Percentiles rank a stretch among this genome's conserved stretches.
Conservation (phyloP, 92 coral and sea anemone genomes). For the Phenganax marumi region DNA sequence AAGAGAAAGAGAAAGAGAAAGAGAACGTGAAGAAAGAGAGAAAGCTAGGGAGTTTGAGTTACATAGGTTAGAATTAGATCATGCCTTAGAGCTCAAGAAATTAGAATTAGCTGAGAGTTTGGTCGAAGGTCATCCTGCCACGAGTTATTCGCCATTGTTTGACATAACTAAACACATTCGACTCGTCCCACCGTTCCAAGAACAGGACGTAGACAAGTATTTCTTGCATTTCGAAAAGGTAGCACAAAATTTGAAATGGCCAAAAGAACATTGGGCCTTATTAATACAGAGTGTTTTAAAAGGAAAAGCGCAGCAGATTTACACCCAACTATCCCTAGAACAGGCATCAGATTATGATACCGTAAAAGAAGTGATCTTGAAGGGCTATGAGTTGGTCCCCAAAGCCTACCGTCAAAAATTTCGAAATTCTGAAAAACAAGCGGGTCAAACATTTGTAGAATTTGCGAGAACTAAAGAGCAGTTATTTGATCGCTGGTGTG, state of each 20-base stretch:
- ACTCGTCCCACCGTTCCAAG: constrained; percentile 65
- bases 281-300: constrained; percentile 29
- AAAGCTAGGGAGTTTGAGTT: constrained; percentile 27
- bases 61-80: constrained; percentile 13
- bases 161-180: constrained; percentile 49
- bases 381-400: constrained; percentile 61
- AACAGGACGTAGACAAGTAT: constrained; percentile 56
- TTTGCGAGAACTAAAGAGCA: constrained; percentile 53
- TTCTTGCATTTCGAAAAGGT: constrained; percentile 56
- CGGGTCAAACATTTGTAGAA: constrained; percentile 50
- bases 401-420: constrained; percentile 68
- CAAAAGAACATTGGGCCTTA: constrained; percentile 43
- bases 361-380: constrained; percentile 48
- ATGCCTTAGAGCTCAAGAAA: constrained; percentile 46
- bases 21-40: constrained; percentile 34
- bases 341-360: constrained; percentile 51
- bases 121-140: constrained; percentile 20
- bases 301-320: constrained; percentile 62
- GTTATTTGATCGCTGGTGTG: constrained; percentile 66
- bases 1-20: background rate
- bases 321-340: constrained; percentile 51
- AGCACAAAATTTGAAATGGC: constrained; percentile 51
- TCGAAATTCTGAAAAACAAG: constrained; percentile 30
- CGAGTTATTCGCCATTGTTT: constrained; percentile 13
- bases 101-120: constrained; percentile 8